Percentiles rank a stretch among this genome's conserved stretches.
Evolutionary conservation across 2,113 vertebrate genomes (phyloP).

Genomic region (Sminthopsis crassicaudata): DNA sequence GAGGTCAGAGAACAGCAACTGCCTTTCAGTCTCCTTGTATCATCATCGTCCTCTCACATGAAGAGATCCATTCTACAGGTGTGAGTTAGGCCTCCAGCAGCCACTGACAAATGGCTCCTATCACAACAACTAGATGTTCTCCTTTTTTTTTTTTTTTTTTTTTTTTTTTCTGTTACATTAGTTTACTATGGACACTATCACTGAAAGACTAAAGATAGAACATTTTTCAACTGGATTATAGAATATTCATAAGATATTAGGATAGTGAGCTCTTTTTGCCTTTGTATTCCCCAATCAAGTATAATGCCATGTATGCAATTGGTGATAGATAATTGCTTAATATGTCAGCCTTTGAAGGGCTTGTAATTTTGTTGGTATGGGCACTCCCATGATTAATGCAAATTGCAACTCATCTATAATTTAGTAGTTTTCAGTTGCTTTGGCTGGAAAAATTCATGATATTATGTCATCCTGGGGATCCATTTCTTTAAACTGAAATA

Average conservation of each 20-base stretch:
- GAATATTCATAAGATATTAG: neutral
- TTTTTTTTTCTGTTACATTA: neutral
- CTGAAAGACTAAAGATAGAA: slow-evolving; percentile 23
- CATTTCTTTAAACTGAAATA: neutral
- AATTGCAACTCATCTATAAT: neutral
- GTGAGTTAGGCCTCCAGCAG: too few species aligned
- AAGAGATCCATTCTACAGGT: too few species aligned
- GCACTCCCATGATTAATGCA: neutral
- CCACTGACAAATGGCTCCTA: too few species aligned
- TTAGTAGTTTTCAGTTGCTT: neutral
- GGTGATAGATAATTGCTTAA: neutral
- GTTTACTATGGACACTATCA: slow-evolving; percentile 33
- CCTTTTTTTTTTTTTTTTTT: too few species aligned
- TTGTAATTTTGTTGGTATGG: neutral
- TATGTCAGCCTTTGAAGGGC: neutral
- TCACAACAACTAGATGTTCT: too few species aligned
- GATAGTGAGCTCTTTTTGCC: neutral
- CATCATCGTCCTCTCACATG: too few species aligned
- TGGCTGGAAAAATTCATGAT: neutral
- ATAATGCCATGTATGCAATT: neutral
- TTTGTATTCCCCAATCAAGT: neutral
- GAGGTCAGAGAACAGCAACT: too few species aligned
- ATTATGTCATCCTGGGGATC: neutral
- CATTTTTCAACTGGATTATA: slow-evolving; percentile 5
- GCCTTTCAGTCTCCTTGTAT: too few species aligned